Conservation (phyloP, 2,888 invertebrate genomes). For the Heliothis peltigera region DNA sequence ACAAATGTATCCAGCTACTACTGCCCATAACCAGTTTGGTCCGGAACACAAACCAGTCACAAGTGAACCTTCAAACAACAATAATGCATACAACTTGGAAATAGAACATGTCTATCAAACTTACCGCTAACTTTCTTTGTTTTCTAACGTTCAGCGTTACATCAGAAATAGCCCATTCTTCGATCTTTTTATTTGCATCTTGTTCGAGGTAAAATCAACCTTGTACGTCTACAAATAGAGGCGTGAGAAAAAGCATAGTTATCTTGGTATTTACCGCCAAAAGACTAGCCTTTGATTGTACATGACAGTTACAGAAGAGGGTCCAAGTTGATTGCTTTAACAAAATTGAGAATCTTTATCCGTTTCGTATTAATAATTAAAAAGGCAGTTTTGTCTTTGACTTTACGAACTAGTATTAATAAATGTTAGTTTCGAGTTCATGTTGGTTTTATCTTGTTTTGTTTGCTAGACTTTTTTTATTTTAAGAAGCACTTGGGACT, state of each 20-base stretch:
- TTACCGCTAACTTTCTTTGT: constrained; percentile 55
- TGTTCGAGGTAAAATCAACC: constrained; percentile 14
- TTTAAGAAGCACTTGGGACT: constrained; percentile 1
- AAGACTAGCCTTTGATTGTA: constrained; percentile 73
- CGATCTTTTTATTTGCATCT: constrained; percentile 2
- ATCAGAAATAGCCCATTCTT: constrained; percentile 48
- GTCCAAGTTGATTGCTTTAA: constrained; percentile 75
- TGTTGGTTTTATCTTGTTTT: constrained; percentile 15
- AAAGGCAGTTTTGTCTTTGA: constrained; percentile 57
- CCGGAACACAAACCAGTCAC: constrained; percentile 39
- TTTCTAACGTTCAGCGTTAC: constrained; percentile 39
- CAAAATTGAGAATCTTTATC: constrained; percentile 69
- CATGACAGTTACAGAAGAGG: constrained; percentile 78
- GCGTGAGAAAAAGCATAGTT: background rate
- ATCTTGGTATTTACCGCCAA: constrained; percentile 15
- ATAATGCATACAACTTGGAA: constrained; percentile 52
- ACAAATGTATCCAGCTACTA: constrained; percentile 2
- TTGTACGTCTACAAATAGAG: constrained; percentile 6
- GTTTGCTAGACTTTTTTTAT: constrained; percentile 13
- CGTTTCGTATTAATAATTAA: constrained; percentile 68
- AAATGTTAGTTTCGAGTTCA: constrained; percentile 44
- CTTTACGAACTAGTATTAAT: constrained; percentile 54
- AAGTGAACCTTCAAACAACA: constrained; percentile 35
- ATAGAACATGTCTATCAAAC: constrained; percentile 58
- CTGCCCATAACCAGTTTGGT: constrained; percentile 22